Conservation (phyloP, 2,113 vertebrate genomes). For the Oenanthe melanoleuca region DNA sequence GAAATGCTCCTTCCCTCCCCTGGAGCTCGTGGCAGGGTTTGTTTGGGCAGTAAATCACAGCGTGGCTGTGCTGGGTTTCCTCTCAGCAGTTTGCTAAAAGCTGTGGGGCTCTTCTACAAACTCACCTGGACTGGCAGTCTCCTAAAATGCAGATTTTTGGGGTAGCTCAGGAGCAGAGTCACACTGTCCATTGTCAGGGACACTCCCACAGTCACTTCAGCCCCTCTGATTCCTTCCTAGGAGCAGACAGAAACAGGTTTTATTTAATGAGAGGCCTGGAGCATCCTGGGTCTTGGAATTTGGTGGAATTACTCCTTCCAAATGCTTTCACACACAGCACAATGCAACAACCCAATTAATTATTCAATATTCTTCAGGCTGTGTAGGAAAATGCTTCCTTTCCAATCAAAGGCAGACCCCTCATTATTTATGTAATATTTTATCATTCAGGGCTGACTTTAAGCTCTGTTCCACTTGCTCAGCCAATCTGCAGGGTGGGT, state of each 20-base stretch:
- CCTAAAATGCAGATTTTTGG: slow-evolving; percentile 55
- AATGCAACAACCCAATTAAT: not conserved
- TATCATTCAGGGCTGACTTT: not conserved
- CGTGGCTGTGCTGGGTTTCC: not conserved
- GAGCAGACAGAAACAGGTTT: not conserved
- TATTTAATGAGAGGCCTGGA: not conserved
- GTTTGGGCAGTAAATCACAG: not conserved
- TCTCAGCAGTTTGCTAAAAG: not conserved
- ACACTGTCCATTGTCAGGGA: slow-evolving; percentile 59
- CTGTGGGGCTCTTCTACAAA: not conserved
- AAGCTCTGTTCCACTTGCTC: not conserved
- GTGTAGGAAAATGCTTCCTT: not conserved
- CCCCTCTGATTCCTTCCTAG: slow-evolving; percentile 58
- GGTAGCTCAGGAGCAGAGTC: slow-evolving; percentile 54
- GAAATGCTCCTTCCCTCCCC: not conserved
- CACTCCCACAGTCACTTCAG: slow-evolving; percentile 17
- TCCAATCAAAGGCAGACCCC: not conserved
- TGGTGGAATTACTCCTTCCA: not conserved
- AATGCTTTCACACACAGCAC: not conserved
- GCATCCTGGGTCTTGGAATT: not conserved
- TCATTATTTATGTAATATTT: not conserved
- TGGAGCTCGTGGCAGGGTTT: not conserved
- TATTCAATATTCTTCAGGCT: not conserved
- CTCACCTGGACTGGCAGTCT: slow-evolving; percentile 52
- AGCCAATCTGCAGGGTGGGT: not conserved